Percentiles rank a stretch among this genome's conserved stretches.
These are phyloP conservation scores for Trachelus tabidus DNA, from an alignment of 2,888 invertebrate genomes.

Conservation along the genomic window DNA sequence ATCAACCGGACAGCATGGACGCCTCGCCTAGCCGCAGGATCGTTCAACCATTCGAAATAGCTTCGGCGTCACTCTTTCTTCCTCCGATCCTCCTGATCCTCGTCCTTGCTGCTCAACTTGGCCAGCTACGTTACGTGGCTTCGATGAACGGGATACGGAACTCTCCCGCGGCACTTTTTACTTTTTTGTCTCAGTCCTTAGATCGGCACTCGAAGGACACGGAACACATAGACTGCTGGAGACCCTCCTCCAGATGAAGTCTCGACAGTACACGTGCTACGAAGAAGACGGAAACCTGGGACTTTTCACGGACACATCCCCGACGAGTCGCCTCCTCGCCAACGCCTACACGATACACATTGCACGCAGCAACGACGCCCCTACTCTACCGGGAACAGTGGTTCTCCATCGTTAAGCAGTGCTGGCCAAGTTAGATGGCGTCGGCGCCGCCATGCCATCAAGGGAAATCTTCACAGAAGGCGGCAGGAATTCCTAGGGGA, in stretches of 20 bases:
- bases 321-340: conserved; percentile 46
- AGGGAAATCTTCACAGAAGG: neutral
- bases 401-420: neutral
- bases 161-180: neutral
- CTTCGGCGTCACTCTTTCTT: neutral
- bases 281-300: conserved; percentile 37
- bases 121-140: neutral
- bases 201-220: neutral
- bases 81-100: neutral
- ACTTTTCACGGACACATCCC: conserved; percentile 43
- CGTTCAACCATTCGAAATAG: neutral
- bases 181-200: neutral
- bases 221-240: neutral
- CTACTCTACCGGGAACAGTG: conserved; percentile 14
- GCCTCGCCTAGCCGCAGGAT: neutral
- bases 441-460: neutral
- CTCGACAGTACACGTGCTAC: conserved; percentile 31
- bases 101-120: neutral
- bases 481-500: neutral
- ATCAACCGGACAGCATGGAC: neutral
- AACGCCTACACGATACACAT: conserved; percentile 65
- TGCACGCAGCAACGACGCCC: conserved; percentile 45
- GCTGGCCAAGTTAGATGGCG: neutral
- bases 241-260: neutral
- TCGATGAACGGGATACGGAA: neutral